Evolutionary conservation across 2,888 invertebrate species (phyloP).

Genomic region (Brenthis ino): DNA sequence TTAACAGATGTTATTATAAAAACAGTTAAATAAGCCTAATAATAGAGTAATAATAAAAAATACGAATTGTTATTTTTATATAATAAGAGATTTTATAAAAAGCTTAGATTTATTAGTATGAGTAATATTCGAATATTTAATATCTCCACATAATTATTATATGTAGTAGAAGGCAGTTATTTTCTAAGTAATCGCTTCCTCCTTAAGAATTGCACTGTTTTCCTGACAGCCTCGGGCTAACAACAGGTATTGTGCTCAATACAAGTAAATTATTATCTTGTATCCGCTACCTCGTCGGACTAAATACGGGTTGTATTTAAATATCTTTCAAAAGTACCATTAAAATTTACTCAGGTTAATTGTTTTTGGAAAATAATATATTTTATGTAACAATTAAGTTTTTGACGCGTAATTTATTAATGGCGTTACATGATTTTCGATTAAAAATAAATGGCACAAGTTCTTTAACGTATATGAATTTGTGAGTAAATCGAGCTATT

Average conservation of each 20-base stretch:
- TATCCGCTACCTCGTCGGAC: background rate
- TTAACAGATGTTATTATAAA: background rate
- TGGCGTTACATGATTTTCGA: constrained; percentile 15
- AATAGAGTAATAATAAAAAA: too few relatives aligned
- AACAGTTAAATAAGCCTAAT: too few relatives aligned
- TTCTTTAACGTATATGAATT: constrained; percentile 5
- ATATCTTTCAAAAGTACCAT: constrained; percentile 13
- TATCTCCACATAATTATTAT: constrained; percentile 12
- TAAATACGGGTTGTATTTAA: constrained; percentile 16
- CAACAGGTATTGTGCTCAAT: constrained; percentile 35
- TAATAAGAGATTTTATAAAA: too few relatives aligned
- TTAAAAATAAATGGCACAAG: constrained; percentile 21
- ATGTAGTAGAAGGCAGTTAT: constrained; percentile 35
- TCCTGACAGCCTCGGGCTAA: constrained; percentile 51
- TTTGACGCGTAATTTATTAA: constrained; percentile 4
- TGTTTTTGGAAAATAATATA: constrained; percentile 3
- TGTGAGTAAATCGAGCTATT: constrained; percentile 3
- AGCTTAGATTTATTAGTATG: background rate
- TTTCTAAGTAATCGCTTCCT: constrained; percentile 51
- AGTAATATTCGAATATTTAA: background rate
- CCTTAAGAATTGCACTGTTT: constrained; percentile 47
- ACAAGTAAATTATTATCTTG: constrained; percentile 43
- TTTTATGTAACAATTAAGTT: constrained; percentile 7
- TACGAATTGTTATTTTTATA: too few relatives aligned
- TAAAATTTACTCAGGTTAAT: constrained; percentile 9